These are phyloP conservation scores for Lemur catta DNA, from an alignment of 2,797 vertebrate genomes.

Conservation along the genomic window DNA sequence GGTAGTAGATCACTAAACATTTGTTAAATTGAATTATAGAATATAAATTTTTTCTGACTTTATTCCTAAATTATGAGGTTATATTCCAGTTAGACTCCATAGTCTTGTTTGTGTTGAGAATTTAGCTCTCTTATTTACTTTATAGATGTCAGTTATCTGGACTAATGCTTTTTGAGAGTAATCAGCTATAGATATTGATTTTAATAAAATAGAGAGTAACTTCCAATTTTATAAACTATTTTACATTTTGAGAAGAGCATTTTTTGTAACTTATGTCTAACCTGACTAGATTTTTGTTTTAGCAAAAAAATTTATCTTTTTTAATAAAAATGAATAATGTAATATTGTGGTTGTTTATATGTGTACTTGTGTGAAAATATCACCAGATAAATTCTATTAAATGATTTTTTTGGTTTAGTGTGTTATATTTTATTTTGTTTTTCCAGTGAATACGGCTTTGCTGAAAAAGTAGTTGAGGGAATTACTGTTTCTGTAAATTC, in stretches of 20 bases:
- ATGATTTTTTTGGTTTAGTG: not conserved
- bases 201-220: not conserved
- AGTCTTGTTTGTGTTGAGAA: not conserved
- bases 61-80: constrained; percentile 9
- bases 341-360: not conserved
- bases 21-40: constrained; percentile 20
- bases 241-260: constrained; percentile 12
- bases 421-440: constrained; percentile 68
- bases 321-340: not conserved
- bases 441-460: constrained; percentile 97
- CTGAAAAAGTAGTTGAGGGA: constrained; percentile 98
- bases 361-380: not conserved
- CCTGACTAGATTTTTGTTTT: not conserved
- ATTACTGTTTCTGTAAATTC: constrained; percentile 98
- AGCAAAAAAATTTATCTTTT: not conserved
- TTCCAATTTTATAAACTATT: not conserved
- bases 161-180: not conserved
- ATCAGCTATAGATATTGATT: not conserved
- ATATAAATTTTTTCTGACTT: not conserved
- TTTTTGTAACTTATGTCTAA: constrained; percentile 20
- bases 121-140: not conserved
- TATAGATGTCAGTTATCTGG: not conserved
- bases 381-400: not conserved
- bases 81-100: not conserved
- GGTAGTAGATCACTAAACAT: not conserved